Base-by-base conservation (phyloP, 2,888 invertebrate species). In the Phaedon cochleariae region DNA sequence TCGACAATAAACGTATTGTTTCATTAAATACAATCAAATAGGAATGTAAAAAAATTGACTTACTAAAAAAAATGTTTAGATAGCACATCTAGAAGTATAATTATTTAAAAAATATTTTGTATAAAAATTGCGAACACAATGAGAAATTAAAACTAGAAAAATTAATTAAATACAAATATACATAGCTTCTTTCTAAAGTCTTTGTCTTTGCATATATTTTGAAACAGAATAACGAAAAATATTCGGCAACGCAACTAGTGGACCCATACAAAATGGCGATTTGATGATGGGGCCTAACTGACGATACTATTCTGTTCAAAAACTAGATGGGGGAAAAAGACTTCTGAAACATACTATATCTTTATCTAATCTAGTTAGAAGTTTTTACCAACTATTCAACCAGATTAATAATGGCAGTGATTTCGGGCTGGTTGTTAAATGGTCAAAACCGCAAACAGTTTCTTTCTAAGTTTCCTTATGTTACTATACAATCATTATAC, bases 341-440 rank as follows among this genome's bases (percentile, higher is more conserved):
- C 41, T 41, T 41, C 41, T 6, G 41, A 41, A 41, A 41, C n/a
- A 15, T 41, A 41, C 15, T 41, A 22, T 17, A 45, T 29, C 41
- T 52, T 52, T 34, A 34, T 61, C 75, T 78, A 74, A 74, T 73
- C 72, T 73, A 73, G 73, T 73, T 73, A 70, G 71, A 74, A 76
- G 73, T 73, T 74, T 74, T 75, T 73, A 73, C 72, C 72, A 74
- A 74, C 73, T 77, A 75, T 68, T 73, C 73, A 78, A 78, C 77
- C 77, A 77, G 76, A 70, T 72, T 64, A 45, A 69, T 73, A 78
- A 78, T 80, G 80, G 80, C 80, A 80, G 80, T 80, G 80, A 78
- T 76, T 73, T 73, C 75, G 75, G 75, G 79, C 79, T 79, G 79
- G 79, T 77, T 80, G 79, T 74, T 76, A 78, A 75, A 76, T 76